These are phyloP conservation scores for zebrafish (Danio rerio) DNA, from an alignment of 2,113 vertebrate species.

Conservation along the genomic window GRCz12tu NC_133189.1:36831001-36831500, in stretches of 20 bases:
- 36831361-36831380: constrained; percentile 20
- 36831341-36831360: background rate
- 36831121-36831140: constrained; percentile 70
- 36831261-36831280: constrained; percentile 19
- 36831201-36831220: constrained; percentile 52
- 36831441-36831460: constrained; percentile 38
- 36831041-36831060: background rate
- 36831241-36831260: constrained; percentile 32
- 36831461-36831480: background rate
- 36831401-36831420: constrained; percentile 26
- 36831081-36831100: constrained; percentile 63
- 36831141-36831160: constrained; percentile 78
- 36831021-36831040: background rate
- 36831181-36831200: constrained; percentile 75
- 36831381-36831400: constrained; percentile 44
- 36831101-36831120: constrained; percentile 69
- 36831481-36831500: constrained; percentile 33
- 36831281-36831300: background rate
- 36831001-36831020: background rate
- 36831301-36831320: background rate
- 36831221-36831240: constrained; percentile 43
- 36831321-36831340: constrained; percentile 7
- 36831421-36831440: constrained; percentile 34
- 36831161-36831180: constrained; percentile 79
- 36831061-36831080: constrained; percentile 51